Evolutionary conservation across 2,888 invertebrate genomes (phyloP).

Genomic region (Drosophila ezoana): DNA sequence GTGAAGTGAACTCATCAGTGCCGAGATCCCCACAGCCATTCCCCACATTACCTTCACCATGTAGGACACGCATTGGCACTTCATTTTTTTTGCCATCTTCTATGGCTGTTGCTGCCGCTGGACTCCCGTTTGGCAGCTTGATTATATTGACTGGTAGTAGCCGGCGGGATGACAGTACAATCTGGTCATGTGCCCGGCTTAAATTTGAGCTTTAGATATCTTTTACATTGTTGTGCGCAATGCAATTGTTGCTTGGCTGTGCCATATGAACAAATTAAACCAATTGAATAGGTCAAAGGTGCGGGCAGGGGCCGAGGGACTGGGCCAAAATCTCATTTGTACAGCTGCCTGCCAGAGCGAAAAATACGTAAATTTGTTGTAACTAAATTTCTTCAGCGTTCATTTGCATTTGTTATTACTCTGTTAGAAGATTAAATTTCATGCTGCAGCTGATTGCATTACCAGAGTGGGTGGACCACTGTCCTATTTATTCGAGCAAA

Average conservation of each 20-base stretch:
- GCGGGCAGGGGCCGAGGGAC: neutral
- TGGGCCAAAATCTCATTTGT: conserved; percentile 62
- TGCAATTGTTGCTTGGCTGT: conserved; percentile 41
- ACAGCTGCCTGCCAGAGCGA: conserved; percentile 48
- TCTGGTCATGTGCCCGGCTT: conserved; percentile 35
- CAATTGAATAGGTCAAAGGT: conserved; percentile 63
- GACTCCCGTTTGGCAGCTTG: conserved; percentile 58
- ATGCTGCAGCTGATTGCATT: conserved; percentile 69
- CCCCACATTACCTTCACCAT: conserved; percentile 1
- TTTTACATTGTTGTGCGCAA: conserved; percentile 27
- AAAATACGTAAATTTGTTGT: conserved; percentile 59
- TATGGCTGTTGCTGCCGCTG: conserved; percentile 31
- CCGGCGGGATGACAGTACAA: conserved; percentile 31
- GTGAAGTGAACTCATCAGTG: conserved; percentile 79
- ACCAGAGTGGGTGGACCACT: conserved; percentile 52
- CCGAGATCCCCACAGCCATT: conserved; percentile 33
- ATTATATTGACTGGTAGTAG: conserved; percentile 69
- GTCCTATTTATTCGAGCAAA: conserved; percentile 33
- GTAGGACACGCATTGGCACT: conserved; percentile 52
- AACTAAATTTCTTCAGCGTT: conserved; percentile 74
- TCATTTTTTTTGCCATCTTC: conserved; percentile 58
- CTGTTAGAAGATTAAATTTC: conserved; percentile 70
- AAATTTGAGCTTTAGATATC: conserved; percentile 38
- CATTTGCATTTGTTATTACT: conserved; percentile 80
- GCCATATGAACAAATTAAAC: conserved; percentile 58